These are phyloP conservation scores for Coendou prehensilis DNA, from an alignment of 2,797 vertebrate species.

Conservation along the genomic window DNA sequence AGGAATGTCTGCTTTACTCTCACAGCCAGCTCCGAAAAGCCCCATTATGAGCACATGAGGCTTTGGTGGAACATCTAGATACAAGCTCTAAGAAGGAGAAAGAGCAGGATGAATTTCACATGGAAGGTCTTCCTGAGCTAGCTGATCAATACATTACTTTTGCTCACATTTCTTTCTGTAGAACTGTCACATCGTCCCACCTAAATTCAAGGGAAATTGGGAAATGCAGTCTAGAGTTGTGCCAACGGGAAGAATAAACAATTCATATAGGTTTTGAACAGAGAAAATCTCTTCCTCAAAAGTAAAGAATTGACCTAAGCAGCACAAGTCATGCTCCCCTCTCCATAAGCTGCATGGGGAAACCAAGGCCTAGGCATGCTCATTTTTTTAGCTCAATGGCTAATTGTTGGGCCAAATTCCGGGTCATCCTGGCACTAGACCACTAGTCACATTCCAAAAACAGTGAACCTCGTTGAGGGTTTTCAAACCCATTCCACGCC, in stretches of 20 bases:
- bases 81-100: neutral
- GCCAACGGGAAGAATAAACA: neutral
- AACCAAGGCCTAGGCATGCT: neutral
- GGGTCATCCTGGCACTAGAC: neutral
- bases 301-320: neutral
- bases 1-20: neutral
- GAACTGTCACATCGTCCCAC: neutral
- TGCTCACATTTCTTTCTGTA: neutral
- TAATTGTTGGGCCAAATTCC: neutral
- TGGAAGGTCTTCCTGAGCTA: neutral
- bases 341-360: neutral
- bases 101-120: neutral
- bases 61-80: neutral
- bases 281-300: neutral
- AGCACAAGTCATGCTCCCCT: neutral
- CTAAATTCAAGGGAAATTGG: neutral
- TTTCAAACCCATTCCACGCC: neutral
- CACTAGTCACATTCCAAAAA: neutral
- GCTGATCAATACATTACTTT: neutral
- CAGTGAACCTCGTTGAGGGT: neutral
- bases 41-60: neutral
- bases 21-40: neutral
- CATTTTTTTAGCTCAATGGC: neutral
- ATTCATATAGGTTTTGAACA: neutral
- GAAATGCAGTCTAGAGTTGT: neutral